Evolutionary conservation across 2,888 invertebrate genomes (phyloP), one percentile per base, ranked within the genome.

Genomic region (Molorchus minor): DNA sequence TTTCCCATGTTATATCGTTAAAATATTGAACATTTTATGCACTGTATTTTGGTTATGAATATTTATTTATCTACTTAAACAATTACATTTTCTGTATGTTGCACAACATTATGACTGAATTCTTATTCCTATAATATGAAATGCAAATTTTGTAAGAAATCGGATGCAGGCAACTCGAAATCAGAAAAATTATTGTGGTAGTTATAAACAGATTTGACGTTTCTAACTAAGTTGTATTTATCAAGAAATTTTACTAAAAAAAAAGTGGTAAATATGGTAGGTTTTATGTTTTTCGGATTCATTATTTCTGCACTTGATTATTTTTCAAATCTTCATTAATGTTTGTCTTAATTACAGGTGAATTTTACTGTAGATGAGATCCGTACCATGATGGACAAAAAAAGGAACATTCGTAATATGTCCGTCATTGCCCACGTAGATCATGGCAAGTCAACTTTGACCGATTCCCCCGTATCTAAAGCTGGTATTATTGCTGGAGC

Each of bases 321-420:
- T n/a, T n/a, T n/a, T n/a, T 12, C 33, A 2, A 21, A 1, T 30
- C 20, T 40, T 53, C 36, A 25, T 56, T 35, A 20, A 51, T 33
- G 12, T 10, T 45, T 54, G 36, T 65, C 51, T 51, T 30, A 58
- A 43, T 70, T 82, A 36, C 75, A 98, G 99, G 99, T 99, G 90
- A 99, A 99, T 91, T 99, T 99, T 85, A 99, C 98, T 72, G 95
- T 99, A 85, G 98, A 98, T 87, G 97, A 99, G 87, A 98, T 99
- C 88, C 94, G 99, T 85, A 86, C 80, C 82, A 95, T 99, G 92
- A 99, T 99, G 99, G 98, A 99, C 94, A 95, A 95, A 84, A 98
- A 98, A 88, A 88, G 87, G 87, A 99, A 99, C 83, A 99, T 99
- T 87, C 92, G 99, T 82, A 99, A 99, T 86, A 99, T 99, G 98